Evolutionary conservation across 2,888 invertebrate genomes (phyloP).

Genomic region (Pedicia rivosa): DNA sequence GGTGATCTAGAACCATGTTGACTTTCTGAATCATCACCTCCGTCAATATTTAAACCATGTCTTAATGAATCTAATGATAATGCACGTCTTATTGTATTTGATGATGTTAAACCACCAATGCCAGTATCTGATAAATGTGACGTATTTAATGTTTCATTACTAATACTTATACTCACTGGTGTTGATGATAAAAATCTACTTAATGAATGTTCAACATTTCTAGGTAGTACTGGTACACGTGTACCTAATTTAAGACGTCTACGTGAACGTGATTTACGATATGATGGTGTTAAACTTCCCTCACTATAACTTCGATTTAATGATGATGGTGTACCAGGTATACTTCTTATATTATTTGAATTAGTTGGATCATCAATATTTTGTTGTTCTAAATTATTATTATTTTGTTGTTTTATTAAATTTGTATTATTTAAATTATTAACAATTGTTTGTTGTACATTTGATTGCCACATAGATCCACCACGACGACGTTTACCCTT

Average conservation of each 20-base stretch:
- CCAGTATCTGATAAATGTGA: not conserved
- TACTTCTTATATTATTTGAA: constrained; percentile 7
- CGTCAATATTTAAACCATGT: constrained; percentile 13
- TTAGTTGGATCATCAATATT: not conserved
- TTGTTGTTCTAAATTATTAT: not conserved
- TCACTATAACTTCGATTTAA: constrained; percentile 38
- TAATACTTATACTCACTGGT: constrained; percentile 14
- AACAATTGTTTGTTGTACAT: not conserved
- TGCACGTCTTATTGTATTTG: constrained; percentile 16
- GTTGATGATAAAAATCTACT: constrained; percentile 18
- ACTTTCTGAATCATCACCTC: constrained; percentile 23
- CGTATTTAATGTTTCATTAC: constrained; percentile 18
- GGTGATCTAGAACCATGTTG: constrained; percentile 53
- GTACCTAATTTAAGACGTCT: constrained; percentile 15
- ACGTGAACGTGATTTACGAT: constrained; percentile 17
- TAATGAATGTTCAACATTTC: constrained; percentile 20
- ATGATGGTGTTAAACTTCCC: constrained; percentile 33
- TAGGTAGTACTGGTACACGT: constrained; percentile 16
- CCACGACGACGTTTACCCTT: constrained; percentile 51
- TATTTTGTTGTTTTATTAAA: not conserved
- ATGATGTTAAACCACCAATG: no score
- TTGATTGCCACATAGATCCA: constrained; percentile 10
- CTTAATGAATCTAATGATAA: constrained; percentile 16
- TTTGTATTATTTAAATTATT: not conserved
- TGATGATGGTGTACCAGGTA: constrained; percentile 18